Evolutionary conservation across 2,797 vertebrate species (phyloP).

Genomic region (Diglossa cyanea): DNA sequence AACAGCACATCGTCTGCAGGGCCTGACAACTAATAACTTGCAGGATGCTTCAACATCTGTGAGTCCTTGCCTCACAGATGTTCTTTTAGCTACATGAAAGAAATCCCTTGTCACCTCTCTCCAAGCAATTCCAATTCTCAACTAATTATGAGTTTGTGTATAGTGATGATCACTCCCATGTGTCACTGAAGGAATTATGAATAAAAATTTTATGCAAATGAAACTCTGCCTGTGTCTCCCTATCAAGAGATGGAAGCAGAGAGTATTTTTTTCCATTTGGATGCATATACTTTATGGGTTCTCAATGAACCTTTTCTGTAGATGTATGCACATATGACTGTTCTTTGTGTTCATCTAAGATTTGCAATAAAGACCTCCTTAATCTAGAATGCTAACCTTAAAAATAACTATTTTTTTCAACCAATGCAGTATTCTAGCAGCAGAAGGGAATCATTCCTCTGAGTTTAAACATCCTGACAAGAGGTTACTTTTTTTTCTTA

Average conservation of each 20-base stretch:
- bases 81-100: slow-evolving; percentile 51
- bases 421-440: background rate
- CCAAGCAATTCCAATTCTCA: slow-evolving; percentile 50
- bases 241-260: background rate
- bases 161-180: slow-evolving; percentile 55
- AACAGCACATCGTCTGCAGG: background rate
- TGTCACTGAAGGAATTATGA: slow-evolving; percentile 43
- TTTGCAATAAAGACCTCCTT: background rate
- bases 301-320: background rate
- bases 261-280: background rate
- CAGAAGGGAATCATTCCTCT: background rate
- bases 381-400: background rate
- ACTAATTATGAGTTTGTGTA: slow-evolving; percentile 54
- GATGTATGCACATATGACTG: background rate
- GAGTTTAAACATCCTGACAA: background rate
- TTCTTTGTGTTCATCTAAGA: background rate
- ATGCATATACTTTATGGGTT: background rate
- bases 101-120: slow-evolving; percentile 59
- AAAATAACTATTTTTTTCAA: background rate
- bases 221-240: background rate
- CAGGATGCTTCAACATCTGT: slow-evolving; percentile 50
- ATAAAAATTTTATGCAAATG: slow-evolving; percentile 37
- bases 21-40: slow-evolving; percentile 22
- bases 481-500: fast-evolving
- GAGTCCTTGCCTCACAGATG: slow-evolving; percentile 55